phyloP scores from a whole-genome alignment of 2,888 invertebrate species.

The Adelphocoris suturalis region DNA sequence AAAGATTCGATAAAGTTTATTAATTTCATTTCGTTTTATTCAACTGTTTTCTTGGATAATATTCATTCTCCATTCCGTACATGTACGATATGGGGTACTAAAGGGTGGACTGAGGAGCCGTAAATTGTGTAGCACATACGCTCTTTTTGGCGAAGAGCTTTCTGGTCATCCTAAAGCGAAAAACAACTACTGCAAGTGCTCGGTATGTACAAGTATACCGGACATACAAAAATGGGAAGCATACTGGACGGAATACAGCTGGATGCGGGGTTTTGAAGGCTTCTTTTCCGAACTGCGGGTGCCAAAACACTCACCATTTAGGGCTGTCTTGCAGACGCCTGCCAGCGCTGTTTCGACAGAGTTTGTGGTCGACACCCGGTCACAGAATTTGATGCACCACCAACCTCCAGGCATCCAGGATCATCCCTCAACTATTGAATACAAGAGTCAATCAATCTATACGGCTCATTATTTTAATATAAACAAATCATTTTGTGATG shows the following conservation, averaged over 20 bases:
- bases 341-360: slow-evolving; percentile 74
- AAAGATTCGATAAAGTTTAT: no score
- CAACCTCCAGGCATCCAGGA: slow-evolving; percentile 73
- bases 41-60: no score
- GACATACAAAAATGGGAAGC: not conserved
- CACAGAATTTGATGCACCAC: slow-evolving; percentile 73
- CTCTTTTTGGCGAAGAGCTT: no score
- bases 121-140: no score
- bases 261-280: not conserved
- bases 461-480: not conserved
- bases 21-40: no score
- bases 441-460: slow-evolving; percentile 43
- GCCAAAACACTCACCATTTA: slow-evolving; percentile 73
- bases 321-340: slow-evolving; percentile 74
- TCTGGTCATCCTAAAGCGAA: no score
- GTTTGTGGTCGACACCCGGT: slow-evolving; percentile 72
- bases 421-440: slow-evolving; percentile 65
- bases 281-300: not conserved
- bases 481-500: not conserved
- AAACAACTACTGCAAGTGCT: no score
- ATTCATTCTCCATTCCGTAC: no score
- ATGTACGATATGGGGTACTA: no score
- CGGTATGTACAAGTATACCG: not conserved
- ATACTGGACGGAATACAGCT: not conserved
- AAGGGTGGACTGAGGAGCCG: no score